Evolutionary conservation across 2,797 vertebrate species (phyloP).

Genomic region (Eptatretus atami): DNA sequence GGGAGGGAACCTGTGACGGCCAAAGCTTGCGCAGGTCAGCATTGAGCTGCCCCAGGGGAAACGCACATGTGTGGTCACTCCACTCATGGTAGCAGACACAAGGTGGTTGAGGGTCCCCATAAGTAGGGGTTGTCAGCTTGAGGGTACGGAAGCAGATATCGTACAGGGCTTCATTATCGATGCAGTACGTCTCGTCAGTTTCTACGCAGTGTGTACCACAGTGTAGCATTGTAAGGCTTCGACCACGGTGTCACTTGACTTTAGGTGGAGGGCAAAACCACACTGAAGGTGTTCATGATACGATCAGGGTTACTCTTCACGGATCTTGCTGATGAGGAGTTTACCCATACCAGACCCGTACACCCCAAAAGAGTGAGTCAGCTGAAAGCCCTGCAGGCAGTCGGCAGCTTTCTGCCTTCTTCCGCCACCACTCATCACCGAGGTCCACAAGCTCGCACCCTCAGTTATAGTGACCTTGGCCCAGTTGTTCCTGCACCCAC

Average conservation of each 20-base stretch:
- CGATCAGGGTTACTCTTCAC: constrained; percentile 2
- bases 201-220: constrained; percentile 62
- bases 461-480: constrained; percentile 4
- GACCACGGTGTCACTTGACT: constrained; percentile 65
- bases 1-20: constrained; percentile 29
- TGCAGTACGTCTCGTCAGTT: constrained; percentile 70
- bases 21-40: constrained; percentile 26
- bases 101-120: constrained; percentile 31
- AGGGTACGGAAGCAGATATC: constrained; percentile 88
- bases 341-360: background rate
- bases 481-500: constrained; percentile 47
- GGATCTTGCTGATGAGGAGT: constrained; percentile 4
- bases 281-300: constrained; percentile 12
- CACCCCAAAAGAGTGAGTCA: constrained; percentile 35
- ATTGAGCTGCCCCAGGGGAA: constrained; percentile 28
- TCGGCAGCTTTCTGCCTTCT: background rate
- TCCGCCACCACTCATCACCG: background rate
- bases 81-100: constrained; percentile 27
- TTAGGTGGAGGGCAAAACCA: constrained; percentile 62
- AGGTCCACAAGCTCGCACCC: constrained; percentile 1
- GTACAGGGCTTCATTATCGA: constrained; percentile 68
- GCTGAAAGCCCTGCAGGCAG: constrained; percentile 5
- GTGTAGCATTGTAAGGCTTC: constrained; percentile 75
- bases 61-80: constrained; percentile 25
- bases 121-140: constrained; percentile 44